Conservation (phyloP, 2,113 vertebrate genomes). For the Lamprotornis superbus region DNA sequence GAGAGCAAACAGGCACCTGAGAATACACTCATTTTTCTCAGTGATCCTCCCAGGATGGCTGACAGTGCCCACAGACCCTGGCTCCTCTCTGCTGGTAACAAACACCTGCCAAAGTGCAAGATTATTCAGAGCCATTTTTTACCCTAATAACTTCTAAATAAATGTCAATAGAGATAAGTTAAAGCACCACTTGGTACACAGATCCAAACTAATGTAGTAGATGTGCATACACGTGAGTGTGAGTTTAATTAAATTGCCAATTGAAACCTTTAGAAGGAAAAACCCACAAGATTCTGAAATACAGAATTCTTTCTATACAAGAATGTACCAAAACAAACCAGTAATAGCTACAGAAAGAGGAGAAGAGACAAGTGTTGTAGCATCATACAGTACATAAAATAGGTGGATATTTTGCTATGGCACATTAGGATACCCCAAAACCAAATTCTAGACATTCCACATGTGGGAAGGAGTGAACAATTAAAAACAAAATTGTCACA, state of each 20-base stretch:
- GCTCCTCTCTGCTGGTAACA: neutral
- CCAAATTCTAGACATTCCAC: neutral
- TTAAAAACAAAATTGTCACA: neutral
- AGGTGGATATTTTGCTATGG: accelerated
- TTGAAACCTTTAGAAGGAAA: neutral
- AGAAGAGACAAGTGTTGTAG: neutral
- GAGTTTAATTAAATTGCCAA: neutral
- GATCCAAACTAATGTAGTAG: neutral
- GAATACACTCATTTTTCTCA: neutral
- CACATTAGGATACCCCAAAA: neutral
- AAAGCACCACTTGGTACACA: neutral
- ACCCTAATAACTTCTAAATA: neutral
- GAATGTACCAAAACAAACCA: neutral
- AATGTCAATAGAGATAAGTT: neutral
- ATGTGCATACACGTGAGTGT: neutral
- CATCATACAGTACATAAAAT: neutral
- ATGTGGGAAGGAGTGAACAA: neutral
- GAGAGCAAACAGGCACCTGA: neutral
- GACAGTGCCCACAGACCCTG: neutral
- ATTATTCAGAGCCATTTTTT: neutral
- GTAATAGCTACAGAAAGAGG: neutral
- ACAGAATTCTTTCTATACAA: neutral
- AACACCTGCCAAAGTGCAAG: neutral
- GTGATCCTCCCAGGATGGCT: neutral
- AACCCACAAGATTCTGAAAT: neutral